Percentiles rank a stretch among this genome's conserved stretches.
phyloP scores from a whole-genome alignment of 1,140 invertebrate genomes.

The Drosophila kohkoa region DNA sequence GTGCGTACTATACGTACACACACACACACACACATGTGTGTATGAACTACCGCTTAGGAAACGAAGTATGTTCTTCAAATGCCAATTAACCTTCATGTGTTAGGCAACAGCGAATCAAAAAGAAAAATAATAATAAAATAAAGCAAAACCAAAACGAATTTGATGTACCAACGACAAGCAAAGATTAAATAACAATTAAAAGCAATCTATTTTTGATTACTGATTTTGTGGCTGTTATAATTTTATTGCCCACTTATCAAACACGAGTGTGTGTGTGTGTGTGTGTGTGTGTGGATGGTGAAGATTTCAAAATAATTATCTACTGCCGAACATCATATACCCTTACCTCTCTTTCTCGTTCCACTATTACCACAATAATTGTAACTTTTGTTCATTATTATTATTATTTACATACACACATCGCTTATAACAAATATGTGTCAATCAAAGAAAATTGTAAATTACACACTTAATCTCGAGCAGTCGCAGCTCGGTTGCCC shows the following conservation, averaged over 20 bases:
- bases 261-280: conserved; percentile 10
- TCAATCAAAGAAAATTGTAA: conserved; percentile 31
- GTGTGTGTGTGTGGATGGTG: conserved; percentile 13
- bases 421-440: neutral
- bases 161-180: conserved; percentile 35
- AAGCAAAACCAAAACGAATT: conserved; percentile 28
- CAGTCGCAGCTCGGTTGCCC: conserved; percentile 6
- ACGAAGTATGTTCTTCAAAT: conserved; percentile 47
- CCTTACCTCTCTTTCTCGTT: neutral
- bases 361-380: conserved; percentile 71
- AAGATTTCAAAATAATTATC: conserved; percentile 18
- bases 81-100: conserved; percentile 70
- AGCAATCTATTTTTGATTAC: conserved; percentile 74
- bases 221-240: conserved; percentile 66
- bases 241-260: conserved; percentile 69
- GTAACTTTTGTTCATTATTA: conserved; percentile 11
- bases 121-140: conserved; percentile 20
- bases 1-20: neutral
- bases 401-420: neutral
- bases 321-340: conserved; percentile 4
- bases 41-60: neutral
- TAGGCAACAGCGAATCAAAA: conserved; percentile 15
- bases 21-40: neutral
- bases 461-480: conserved; percentile 13
- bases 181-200: conserved; percentile 79